Evolutionary conservation across 2,113 vertebrate genomes (phyloP).

Genomic region (Serilophus lunatus): DNA sequence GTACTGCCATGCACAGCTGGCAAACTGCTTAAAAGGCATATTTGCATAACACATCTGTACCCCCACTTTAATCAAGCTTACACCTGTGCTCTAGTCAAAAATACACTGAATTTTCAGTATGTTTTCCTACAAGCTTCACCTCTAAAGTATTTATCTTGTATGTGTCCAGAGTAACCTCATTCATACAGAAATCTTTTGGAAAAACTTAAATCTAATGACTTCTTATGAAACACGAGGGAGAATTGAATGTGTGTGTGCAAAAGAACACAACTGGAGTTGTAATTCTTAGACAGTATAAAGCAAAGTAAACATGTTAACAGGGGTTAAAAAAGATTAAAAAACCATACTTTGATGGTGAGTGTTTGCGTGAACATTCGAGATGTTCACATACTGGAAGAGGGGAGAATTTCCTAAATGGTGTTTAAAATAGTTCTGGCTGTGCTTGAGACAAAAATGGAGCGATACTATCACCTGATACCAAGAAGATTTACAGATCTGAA

Average conservation of each 20-base stretch:
- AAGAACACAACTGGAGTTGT: background rate
- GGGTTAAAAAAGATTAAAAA: background rate
- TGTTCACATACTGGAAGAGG: background rate
- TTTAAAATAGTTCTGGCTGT: background rate
- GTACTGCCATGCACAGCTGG: background rate
- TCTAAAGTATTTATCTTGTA: background rate
- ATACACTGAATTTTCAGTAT: background rate
- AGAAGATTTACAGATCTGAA: background rate
- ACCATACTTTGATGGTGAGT: background rate
- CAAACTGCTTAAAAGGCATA: background rate
- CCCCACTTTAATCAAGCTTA: background rate
- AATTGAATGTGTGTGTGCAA: rapidly evolving
- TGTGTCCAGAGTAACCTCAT: background rate
- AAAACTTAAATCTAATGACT: background rate
- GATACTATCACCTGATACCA: background rate
- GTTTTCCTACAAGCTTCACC: background rate
- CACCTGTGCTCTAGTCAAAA: background rate
- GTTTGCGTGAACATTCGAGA: background rate
- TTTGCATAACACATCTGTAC: background rate
- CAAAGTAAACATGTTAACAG: background rate
- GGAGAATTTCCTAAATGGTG: background rate
- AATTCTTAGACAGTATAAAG: background rate
- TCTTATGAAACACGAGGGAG: background rate
- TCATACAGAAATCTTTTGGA: background rate
- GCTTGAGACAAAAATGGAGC: background rate